Evolutionary conservation across 2,888 invertebrate genomes (phyloP).

Genomic region (Trissoscelio sp.): DNA sequence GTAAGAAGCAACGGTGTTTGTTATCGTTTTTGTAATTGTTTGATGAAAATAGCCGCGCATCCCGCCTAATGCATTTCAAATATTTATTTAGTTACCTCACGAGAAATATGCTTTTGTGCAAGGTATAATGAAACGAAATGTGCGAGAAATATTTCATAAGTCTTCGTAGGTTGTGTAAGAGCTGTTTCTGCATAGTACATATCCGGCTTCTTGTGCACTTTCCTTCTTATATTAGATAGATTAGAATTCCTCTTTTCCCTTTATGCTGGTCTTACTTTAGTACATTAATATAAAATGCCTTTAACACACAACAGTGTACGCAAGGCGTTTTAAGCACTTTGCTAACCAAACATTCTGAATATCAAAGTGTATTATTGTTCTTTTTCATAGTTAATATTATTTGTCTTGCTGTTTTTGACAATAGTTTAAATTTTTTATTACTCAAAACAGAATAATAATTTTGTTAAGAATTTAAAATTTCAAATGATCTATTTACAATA

Average conservation of each 20-base stretch:
- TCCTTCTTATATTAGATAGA: slow-evolving; percentile 63
- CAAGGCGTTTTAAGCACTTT: slow-evolving; percentile 25
- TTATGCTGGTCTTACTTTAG: slow-evolving; percentile 43
- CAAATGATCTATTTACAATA: too few species aligned
- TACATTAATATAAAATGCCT: slow-evolving; percentile 55
- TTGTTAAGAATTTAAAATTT: too few species aligned
- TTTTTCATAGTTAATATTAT: not conserved
- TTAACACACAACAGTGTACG: slow-evolving; percentile 34
- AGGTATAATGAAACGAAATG: slow-evolving; percentile 79
- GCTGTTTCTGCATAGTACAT: slow-evolving; percentile 58
- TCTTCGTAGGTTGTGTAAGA: slow-evolving; percentile 68
- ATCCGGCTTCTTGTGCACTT: slow-evolving; percentile 50
- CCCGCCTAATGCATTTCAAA: slow-evolving; percentile 44
- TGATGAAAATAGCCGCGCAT: slow-evolving; percentile 34
- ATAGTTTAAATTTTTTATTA: too few species aligned
- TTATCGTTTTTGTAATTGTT: slow-evolving; percentile 38
- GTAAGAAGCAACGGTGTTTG: slow-evolving; percentile 12
- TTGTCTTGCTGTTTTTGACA: not conserved
- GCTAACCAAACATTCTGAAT: slow-evolving; percentile 19
- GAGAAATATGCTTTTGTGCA: slow-evolving; percentile 64
- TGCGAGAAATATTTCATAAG: slow-evolving; percentile 81
- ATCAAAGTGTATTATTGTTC: not conserved
- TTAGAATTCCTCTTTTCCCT: slow-evolving; percentile 60
- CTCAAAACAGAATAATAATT: too few species aligned
- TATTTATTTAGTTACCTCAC: slow-evolving; percentile 54